Conservation (phyloP, 2,797 vertebrate species). For the Myotis pilosus region DNA sequence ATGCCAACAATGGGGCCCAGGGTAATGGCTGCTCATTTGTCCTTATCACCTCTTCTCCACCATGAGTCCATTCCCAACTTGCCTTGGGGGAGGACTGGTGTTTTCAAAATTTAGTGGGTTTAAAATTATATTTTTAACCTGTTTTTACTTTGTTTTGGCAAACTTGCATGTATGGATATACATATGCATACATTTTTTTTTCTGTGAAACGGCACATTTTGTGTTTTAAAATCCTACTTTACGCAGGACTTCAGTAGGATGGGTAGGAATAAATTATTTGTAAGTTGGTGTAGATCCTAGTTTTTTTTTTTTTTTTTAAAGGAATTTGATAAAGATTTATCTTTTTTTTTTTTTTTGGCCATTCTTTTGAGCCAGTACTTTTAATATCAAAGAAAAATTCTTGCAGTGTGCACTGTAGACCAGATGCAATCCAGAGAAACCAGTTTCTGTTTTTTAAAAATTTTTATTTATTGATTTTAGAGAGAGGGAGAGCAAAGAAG, state of each 20-base stretch:
- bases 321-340: background rate
- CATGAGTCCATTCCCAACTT: background rate
- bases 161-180: background rate
- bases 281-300: background rate
- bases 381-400: background rate
- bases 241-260: background rate
- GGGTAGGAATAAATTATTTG: background rate
- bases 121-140: background rate
- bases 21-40: slow-evolving; percentile 80
- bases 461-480: background rate
- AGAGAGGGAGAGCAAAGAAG: background rate
- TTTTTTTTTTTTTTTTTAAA: background rate
- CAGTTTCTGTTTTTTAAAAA: background rate
- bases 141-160: slow-evolving; percentile 49
- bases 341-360: background rate
- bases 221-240: background rate
- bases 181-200: background rate
- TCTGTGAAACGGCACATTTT: background rate
- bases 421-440: background rate
- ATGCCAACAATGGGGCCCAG: slow-evolving; percentile 95
- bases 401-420: background rate
- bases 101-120: background rate
- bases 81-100: background rate
- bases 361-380: background rate
- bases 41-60: background rate